These are phyloP conservation scores for Papilio dardanus DNA, from an alignment of 1,140 invertebrate genomes.

Conservation along the genomic window DNA sequence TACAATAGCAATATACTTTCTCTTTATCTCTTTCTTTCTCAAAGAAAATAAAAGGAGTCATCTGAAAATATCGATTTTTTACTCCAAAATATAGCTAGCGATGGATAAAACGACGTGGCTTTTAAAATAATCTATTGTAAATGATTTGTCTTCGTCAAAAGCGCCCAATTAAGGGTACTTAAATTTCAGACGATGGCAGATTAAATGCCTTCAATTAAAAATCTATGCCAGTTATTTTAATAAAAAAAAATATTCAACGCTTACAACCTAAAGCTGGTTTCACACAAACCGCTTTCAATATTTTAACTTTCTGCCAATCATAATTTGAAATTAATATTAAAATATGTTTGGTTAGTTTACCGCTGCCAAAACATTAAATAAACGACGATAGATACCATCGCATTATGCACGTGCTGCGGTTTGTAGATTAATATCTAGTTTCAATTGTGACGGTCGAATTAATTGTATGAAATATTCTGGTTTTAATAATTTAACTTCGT, in stretches of 20 bases:
- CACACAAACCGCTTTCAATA: slow-evolving; percentile 7
- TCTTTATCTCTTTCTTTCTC: slow-evolving; percentile 22
- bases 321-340: neutral
- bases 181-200: slow-evolving; percentile 33
- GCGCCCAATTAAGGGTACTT: slow-evolving; percentile 34
- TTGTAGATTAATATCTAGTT: slow-evolving; percentile 11
- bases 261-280: slow-evolving; percentile 4
- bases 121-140: slow-evolving; percentile 11
- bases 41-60: neutral
- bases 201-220: slow-evolving; percentile 37
- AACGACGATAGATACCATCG: neutral
- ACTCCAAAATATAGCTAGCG: neutral
- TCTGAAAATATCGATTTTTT: slow-evolving; percentile 2
- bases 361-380: slow-evolving; percentile 17
- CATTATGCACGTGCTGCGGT: neutral
- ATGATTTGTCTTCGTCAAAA: slow-evolving; percentile 32
- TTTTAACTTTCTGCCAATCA: slow-evolving; percentile 16
- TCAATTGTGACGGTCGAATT: slow-evolving; percentile 4
- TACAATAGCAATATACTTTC: neutral
- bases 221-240: slow-evolving; percentile 30
- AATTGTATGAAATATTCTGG: neutral
- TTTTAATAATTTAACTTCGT: neutral
- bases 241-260: slow-evolving; percentile 24
- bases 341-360: neutral
- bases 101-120: neutral